Evolutionary conservation across 37 sponge, comb jelly and placozoan species (phyloP).

Genomic region (Ianthella basta): DNA sequence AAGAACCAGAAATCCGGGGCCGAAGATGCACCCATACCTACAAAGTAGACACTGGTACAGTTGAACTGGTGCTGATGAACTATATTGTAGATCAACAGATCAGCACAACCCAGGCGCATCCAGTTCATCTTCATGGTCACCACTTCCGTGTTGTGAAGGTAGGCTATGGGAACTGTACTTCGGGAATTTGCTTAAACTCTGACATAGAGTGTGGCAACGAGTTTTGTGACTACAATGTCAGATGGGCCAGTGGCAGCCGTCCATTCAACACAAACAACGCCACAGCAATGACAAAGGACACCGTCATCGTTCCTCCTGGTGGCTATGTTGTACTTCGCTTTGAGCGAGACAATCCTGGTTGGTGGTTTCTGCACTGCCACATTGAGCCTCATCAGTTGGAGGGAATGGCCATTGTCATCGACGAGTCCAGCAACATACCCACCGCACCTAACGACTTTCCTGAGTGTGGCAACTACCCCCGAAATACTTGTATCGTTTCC

Average conservation of each 20-base stretch:
- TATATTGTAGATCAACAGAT: background rate
- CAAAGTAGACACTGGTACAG: background rate
- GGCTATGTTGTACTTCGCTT: slow-evolving; percentile 81
- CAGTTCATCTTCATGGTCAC: slow-evolving; percentile 34
- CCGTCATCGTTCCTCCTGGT: slow-evolving; percentile 83
- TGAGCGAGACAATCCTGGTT: slow-evolving; percentile 82
- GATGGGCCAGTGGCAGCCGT: background rate
- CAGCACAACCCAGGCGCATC: background rate
- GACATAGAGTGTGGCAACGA: slow-evolving; percentile 15
- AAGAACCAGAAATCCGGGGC: too few species aligned
- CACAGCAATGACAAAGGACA: slow-evolving; percentile 67
- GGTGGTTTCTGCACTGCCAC: slow-evolving; percentile 94
- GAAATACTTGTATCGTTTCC: too few species aligned
- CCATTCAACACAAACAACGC: background rate
- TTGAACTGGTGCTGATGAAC: background rate
- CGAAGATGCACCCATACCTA: too few species aligned
- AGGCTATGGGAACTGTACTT: slow-evolving; percentile 20
- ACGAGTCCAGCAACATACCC: slow-evolving; percentile 30
- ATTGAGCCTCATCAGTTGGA: slow-evolving; percentile 73
- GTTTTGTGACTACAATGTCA: background rate
- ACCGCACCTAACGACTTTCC: background rate
- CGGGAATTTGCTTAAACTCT: background rate
- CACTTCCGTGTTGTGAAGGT: slow-evolving; percentile 26
- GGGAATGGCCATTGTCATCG: slow-evolving; percentile 75
- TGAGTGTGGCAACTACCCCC: background rate